phyloP scores from a whole-genome alignment of 2,797 vertebrate species.

The Clarias fuscus region DNA sequence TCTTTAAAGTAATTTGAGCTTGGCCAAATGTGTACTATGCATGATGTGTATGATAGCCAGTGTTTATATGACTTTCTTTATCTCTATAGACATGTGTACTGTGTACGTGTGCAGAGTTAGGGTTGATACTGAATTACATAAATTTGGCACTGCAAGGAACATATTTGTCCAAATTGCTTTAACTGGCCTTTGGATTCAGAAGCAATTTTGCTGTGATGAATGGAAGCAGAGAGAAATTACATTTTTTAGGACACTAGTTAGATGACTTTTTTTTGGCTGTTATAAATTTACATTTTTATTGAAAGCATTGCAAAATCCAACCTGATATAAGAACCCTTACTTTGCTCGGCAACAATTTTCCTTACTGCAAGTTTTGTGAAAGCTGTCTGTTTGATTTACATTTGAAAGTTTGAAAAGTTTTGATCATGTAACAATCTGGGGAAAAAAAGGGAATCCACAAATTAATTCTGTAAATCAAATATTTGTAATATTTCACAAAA shows the following conservation, averaged over 20 bases:
- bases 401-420: background rate
- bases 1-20: conserved; percentile 41
- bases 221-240: background rate
- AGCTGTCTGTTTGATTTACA: background rate
- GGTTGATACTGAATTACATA: conserved; percentile 7
- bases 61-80: conserved; percentile 46
- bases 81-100: conserved; percentile 3
- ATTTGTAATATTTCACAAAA: background rate
- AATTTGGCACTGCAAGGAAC: background rate
- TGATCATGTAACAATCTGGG: background rate
- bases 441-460: background rate
- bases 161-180: background rate
- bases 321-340: background rate
- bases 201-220: background rate
- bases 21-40: conserved; percentile 40
- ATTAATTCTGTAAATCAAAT: background rate
- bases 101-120: background rate
- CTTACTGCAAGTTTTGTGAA: background rate
- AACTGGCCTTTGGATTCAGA: background rate
- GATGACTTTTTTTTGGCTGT: background rate
- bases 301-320: background rate
- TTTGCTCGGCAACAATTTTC: background rate
- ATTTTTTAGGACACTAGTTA: background rate
- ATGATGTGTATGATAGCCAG: conserved; percentile 32
- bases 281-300: background rate